Conservation (phyloP, 2,888 invertebrate genomes). For the Stenoptilia bipunctidactyla region DNA sequence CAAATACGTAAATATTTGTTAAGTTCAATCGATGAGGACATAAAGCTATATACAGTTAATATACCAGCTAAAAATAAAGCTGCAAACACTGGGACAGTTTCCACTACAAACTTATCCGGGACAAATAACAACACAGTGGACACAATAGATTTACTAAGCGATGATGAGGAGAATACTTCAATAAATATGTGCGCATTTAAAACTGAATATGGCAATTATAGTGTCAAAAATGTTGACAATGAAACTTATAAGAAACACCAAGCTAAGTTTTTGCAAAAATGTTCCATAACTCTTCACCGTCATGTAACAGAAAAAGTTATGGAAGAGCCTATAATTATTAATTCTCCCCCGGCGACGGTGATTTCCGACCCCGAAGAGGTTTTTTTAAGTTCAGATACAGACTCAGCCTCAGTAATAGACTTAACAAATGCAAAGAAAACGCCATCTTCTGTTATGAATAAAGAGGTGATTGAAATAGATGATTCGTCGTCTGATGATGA, state of each 20-base stretch:
- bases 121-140: constrained; percentile 28
- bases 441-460: neutral
- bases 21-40: no score
- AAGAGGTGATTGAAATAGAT: constrained; percentile 33
- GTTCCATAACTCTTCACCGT: no score
- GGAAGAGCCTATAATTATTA: neutral
- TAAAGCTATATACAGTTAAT: no score
- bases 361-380: neutral
- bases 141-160: constrained; percentile 49
- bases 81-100: no score
- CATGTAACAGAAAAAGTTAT: no score
- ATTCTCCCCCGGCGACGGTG: neutral
- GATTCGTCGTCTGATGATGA: constrained; percentile 33
- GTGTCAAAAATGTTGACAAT: constrained; percentile 18
- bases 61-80: constrained; percentile 4
- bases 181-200: constrained; percentile 17
- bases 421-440: neutral
- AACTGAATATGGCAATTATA: constrained; percentile 43
- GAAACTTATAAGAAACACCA: constrained; percentile 30
- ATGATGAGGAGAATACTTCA: constrained; percentile 22
- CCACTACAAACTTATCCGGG: no score
- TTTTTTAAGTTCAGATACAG: neutral
- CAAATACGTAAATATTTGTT: no score
- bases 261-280: constrained; percentile 31
- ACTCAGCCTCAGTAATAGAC: neutral